Evolutionary conservation across 2,888 invertebrate genomes (phyloP).

Genomic region (Hesperia comma): DNA sequence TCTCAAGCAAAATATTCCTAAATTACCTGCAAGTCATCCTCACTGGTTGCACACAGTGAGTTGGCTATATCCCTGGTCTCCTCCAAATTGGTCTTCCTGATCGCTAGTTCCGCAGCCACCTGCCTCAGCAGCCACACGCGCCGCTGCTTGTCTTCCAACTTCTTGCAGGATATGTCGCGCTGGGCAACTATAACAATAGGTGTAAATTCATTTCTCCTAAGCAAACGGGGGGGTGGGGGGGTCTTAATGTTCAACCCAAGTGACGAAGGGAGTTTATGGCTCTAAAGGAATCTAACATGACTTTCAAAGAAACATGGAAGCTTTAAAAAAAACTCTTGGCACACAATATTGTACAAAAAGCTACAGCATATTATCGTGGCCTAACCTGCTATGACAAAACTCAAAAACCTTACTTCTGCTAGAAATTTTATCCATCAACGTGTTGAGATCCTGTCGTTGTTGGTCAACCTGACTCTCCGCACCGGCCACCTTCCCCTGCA

Average conservation of each 20-base stretch:
- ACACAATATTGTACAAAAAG: no score
- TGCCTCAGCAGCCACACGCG: conserved; percentile 63
- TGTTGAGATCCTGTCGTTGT: conserved; percentile 51
- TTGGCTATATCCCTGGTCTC: conserved; percentile 64
- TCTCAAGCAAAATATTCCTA: not conserved
- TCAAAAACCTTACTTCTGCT: conserved; percentile 58
- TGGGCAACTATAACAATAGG: conserved; percentile 55
- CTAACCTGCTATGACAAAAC: no score
- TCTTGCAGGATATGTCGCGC: conserved; percentile 50
- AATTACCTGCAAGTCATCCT: conserved; percentile 60
- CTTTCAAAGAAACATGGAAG: no score
- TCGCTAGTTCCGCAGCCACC: conserved; percentile 55
- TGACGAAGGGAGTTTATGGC: no score
- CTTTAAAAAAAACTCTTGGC: no score
- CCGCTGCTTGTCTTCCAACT: conserved; percentile 58
- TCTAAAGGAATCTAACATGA: no score
- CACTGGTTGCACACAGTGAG: conserved; percentile 55
- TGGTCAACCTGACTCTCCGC: conserved; percentile 54
- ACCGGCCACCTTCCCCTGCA: conserved; percentile 55
- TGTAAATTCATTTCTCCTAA: no score
- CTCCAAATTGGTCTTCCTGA: conserved; percentile 56
- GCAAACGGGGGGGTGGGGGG: no score
- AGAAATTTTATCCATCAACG: conserved; percentile 60
- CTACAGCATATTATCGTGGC: no score
- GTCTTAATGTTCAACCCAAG: no score